Evolutionary conservation across 2,888 invertebrate genomes (phyloP), one percentile per base, ranked within the genome.

Genomic region (Spatulosminthurus flaviceps): DNA sequence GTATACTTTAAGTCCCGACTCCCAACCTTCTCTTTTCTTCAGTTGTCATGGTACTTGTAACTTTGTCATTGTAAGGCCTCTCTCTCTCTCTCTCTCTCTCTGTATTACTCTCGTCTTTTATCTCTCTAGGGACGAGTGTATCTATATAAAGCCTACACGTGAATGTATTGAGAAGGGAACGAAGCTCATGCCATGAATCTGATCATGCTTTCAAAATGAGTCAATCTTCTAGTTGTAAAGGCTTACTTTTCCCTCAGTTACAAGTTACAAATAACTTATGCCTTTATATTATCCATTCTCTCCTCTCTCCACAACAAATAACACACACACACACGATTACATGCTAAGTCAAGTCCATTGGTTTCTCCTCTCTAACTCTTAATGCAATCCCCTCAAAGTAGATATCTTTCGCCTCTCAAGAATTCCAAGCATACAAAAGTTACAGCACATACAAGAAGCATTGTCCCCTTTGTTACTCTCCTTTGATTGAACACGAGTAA

Each of bases 1-100:
- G 42, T 7, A 42, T 41, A 42, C 34, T 71, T 19, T 29, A 69
- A 41, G 51, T 22, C 29, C 29, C 61, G 64, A 76, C 66, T 76
- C 76, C 67, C 76, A 67, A 67, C 67, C 67, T 76, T 24, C 21
- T 76, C 76, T 67, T 76, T 67, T 67, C 75, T 76, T 76, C 66
- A n/a, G 19, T 76, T 76, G 76, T 76, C 43, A 76, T 42, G 64
- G 64, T 26, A 64, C 64, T 64, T 64, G 24, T 64, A 64, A 24
- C 22, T 24, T 64, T 64, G 64, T 64, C 64, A 64, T 64, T 22
- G 64, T 64, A n/a, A 22, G 24, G 24, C 26, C 61, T 74, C 29
- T 61, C 74, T 74, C 60, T 21, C 60, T 21, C 34, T 34, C 34
- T 34, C 34, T 34, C 34, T 34, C 34, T 34, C 60, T 24, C 64